phyloP scores from a whole-genome alignment of 2,113 vertebrate species.

The Rhinolophus ferrumequinum region DNA sequence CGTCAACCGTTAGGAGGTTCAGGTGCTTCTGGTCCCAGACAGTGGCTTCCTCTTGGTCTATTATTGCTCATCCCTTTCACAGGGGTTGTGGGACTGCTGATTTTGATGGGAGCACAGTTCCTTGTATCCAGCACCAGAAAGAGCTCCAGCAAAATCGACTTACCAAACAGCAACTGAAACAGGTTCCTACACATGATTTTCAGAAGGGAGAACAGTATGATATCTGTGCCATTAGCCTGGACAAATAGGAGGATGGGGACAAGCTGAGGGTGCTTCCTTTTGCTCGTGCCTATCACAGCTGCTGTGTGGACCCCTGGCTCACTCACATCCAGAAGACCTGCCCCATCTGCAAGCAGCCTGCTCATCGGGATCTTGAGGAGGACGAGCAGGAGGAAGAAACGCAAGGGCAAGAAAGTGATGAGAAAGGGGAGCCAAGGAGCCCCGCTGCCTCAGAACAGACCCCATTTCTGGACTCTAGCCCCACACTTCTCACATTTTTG shows the following conservation, averaged over 20 bases:
- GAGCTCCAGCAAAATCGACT: conserved; percentile 87
- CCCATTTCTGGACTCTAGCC: conserved; percentile 75
- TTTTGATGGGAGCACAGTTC: conserved; percentile 87
- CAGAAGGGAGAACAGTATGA: conserved; percentile 87
- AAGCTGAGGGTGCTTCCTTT: conserved; percentile 82
- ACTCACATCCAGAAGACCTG: conserved; percentile 91
- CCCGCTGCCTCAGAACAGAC: conserved; percentile 77
- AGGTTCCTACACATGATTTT: conserved; percentile 89
- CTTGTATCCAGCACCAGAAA: conserved; percentile 89
- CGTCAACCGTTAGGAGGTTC: conserved; percentile 81
- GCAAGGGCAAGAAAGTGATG: conserved; percentile 53
- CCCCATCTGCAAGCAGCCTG: conserved; percentile 92
- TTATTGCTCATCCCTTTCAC: conserved; percentile 91
- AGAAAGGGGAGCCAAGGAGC: conserved; percentile 68
- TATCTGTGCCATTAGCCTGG: conserved; percentile 84
- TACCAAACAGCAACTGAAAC: conserved; percentile 90
- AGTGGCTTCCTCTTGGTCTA: conserved; percentile 88
- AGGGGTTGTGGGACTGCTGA: conserved; percentile 89
- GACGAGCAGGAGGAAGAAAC: conserved; percentile 80
- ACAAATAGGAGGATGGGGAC: conserved; percentile 83
- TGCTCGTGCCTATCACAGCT: conserved; percentile 89
- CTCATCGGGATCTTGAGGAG: conserved; percentile 79
- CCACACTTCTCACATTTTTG: conserved; percentile 59
- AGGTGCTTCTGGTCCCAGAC: conserved; percentile 89
- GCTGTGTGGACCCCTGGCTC: conserved; percentile 93